Evolutionary conservation across 2,797 vertebrate genomes (phyloP).

Genomic region (Lacerta viridis): DNA sequence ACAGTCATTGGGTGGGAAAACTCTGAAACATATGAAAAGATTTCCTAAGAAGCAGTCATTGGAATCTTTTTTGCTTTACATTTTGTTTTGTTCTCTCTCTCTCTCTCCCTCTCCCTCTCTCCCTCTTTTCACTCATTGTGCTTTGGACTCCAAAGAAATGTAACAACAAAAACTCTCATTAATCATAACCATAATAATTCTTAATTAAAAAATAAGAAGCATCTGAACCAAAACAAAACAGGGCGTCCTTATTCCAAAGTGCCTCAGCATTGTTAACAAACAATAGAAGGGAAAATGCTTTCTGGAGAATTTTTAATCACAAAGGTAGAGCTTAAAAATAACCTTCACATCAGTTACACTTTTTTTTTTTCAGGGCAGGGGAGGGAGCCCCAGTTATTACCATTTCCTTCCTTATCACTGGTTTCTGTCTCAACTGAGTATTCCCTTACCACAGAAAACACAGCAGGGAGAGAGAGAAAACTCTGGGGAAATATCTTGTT

Average conservation of each 20-base stretch:
- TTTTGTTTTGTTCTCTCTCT: too few species aligned
- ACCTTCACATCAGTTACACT: conserved; percentile 39
- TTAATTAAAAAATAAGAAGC: conserved; percentile 11
- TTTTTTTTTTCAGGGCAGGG: too few species aligned
- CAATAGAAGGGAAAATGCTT: conserved; percentile 57
- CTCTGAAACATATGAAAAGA: neutral
- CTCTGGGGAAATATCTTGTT: neutral
- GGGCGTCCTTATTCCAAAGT: conserved; percentile 45
- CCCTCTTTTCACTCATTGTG: neutral
- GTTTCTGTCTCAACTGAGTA: neutral
- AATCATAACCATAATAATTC: conserved; percentile 24
- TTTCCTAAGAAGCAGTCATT: neutral
- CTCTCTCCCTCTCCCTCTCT: too few species aligned
- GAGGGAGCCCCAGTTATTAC: neutral
- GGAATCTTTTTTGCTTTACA: neutral
- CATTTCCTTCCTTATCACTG: neutral
- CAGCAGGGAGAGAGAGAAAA: neutral
- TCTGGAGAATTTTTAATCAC: conserved; percentile 42
- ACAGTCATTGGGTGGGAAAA: neutral
- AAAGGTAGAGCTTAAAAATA: conserved; percentile 40
- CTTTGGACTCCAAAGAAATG: neutral
- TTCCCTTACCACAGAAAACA: neutral
- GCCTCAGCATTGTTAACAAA: conserved; percentile 70
- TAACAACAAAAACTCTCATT: neutral
- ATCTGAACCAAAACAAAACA: conserved; percentile 43